Conservation (phyloP, 2,113 vertebrate species). For the Acanthochromis polyacanthus region DNA sequence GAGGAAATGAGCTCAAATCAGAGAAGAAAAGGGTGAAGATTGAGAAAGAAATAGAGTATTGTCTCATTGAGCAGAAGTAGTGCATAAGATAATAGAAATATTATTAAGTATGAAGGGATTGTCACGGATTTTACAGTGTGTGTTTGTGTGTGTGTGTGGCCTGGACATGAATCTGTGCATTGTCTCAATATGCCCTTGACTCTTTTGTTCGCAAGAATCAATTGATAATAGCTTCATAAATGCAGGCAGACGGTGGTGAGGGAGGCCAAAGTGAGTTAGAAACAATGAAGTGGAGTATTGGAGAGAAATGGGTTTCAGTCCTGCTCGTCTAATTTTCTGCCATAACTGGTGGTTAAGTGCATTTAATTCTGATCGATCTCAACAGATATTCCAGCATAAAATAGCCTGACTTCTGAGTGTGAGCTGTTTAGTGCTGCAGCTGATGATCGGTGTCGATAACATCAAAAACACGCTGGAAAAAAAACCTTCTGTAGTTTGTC, state of each 20-base stretch:
- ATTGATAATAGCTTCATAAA: not conserved
- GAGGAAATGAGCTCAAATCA: constrained; percentile 44
- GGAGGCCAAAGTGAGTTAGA: not conserved
- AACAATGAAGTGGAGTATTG: not conserved
- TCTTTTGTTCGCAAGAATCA: not conserved
- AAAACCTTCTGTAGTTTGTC: not conserved
- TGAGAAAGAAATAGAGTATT: constrained; percentile 32
- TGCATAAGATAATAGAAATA: constrained; percentile 35
- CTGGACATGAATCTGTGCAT: not conserved
- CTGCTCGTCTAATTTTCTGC: not conserved
- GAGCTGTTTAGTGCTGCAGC: constrained; percentile 1
- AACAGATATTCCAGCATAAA: not conserved
- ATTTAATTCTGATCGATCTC: not conserved
- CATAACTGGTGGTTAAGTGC: not conserved
- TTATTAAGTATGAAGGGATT: constrained; percentile 27
- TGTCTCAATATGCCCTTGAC: constrained; percentile 21
- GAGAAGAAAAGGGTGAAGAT: constrained; percentile 29
- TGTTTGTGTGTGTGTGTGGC: constrained; percentile 11
- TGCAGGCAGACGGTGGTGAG: not conserved
- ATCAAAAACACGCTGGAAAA: not conserved
- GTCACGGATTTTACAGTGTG: not conserved
- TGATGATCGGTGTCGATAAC: not conserved
- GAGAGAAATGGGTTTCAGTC: not conserved
- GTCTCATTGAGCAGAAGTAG: constrained; percentile 1
- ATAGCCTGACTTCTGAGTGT: not conserved